phyloP scores from a whole-genome alignment of 2,113 vertebrate genomes.

The Ictalurus furcatus region DNA sequence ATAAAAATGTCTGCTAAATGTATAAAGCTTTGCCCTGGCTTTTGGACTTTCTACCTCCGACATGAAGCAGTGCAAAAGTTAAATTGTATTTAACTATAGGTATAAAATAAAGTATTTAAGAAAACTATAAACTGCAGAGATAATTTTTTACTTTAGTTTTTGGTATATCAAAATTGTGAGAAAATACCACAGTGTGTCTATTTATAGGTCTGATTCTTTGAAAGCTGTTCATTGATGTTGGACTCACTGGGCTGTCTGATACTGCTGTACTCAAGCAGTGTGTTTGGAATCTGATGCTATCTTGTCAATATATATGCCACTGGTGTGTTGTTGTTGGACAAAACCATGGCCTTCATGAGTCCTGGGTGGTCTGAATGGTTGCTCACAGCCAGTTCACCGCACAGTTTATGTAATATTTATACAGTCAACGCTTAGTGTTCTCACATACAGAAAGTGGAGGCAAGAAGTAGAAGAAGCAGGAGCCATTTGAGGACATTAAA shows the following conservation, averaged over 20 bases:
- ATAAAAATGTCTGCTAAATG: not conserved
- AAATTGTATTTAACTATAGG: not conserved
- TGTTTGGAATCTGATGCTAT: not conserved
- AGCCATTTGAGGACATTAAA: not conserved
- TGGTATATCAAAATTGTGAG: not conserved
- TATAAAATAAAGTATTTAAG: not conserved
- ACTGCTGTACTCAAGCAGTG: not conserved
- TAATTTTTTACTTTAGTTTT: not conserved
- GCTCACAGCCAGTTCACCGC: not conserved
- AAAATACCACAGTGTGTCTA: not conserved
- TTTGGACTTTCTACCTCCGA: not conserved
- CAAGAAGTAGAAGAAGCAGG: not conserved
- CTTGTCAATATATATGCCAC: not conserved
- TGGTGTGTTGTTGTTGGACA: not conserved
- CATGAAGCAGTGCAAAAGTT: not conserved
- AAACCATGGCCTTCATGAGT: not conserved
- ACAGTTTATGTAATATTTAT: not conserved
- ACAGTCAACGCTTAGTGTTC: not conserved
- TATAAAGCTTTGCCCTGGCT: not conserved
- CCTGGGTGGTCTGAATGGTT: not conserved
- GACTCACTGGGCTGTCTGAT: not conserved
- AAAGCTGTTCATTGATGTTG: not conserved
- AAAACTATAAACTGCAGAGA: not conserved
- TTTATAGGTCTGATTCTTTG: not conserved
- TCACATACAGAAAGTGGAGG: not conserved